Conservation (phyloP, 2,888 invertebrate genomes). For the Poecilus cupreus region DNA sequence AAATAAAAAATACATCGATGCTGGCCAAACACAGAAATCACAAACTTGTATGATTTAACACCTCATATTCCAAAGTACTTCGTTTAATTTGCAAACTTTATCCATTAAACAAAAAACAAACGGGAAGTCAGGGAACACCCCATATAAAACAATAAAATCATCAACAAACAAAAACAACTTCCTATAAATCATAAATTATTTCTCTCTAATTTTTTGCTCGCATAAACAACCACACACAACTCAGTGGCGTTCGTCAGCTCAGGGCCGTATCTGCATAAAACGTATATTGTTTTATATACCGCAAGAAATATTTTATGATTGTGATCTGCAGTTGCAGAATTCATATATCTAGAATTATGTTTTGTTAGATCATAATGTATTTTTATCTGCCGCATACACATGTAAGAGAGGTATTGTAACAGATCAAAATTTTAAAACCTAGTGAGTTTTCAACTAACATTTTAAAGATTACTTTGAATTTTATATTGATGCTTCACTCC, state of each 20-base stretch:
- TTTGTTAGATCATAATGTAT: no score
- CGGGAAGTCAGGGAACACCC: slow-evolving; percentile 23
- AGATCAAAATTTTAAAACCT: no score
- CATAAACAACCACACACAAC: slow-evolving; percentile 64
- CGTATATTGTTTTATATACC: no score
- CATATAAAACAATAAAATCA: slow-evolving; percentile 52
- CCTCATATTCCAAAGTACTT: slow-evolving; percentile 43
- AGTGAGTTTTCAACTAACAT: no score
- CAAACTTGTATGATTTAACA: slow-evolving; percentile 53
- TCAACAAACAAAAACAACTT: slow-evolving; percentile 40
- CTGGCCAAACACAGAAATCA: slow-evolving; percentile 30
- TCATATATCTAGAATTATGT: no score
- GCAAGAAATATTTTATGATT: no score
- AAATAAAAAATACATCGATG: slow-evolving; percentile 54
- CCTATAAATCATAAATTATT: slow-evolving; percentile 70
- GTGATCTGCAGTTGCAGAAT: no score
- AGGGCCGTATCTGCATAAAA: slow-evolving; percentile 15
- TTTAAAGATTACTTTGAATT: no score
- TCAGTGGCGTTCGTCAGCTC: slow-evolving; percentile 61
- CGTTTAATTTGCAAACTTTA: slow-evolving; percentile 53
- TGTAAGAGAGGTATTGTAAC: no score
- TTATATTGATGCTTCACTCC: no score
- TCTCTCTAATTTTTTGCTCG: slow-evolving; percentile 67
- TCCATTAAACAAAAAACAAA: slow-evolving; percentile 47
- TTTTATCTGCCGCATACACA: no score